A percentile compares a stretch with the other conserved stretches of the same genome.
Evolutionary conservation across 1,140 invertebrate genomes (phyloP).

Genomic region (Andricus grossulariae): DNA sequence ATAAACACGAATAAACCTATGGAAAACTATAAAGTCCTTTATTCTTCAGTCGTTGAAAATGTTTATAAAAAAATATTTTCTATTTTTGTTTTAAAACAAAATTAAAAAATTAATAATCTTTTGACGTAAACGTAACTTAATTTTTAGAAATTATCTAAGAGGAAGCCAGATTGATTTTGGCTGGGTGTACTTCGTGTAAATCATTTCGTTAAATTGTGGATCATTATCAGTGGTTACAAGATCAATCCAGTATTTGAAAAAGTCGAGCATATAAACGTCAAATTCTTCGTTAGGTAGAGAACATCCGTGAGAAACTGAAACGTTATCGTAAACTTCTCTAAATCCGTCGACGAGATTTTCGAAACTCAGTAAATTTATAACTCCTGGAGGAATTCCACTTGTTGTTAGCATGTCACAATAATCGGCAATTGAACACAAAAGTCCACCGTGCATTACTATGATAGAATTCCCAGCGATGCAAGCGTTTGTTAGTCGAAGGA

Average conservation of each 20-base stretch:
- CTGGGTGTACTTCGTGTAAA: conserved; percentile 38
- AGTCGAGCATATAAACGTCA: not conserved
- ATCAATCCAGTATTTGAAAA: conserved; percentile 37
- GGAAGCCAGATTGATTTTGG: conserved; percentile 42
- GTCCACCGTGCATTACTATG: conserved; percentile 33
- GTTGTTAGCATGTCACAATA: conserved; percentile 43
- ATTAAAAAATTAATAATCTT: too few species aligned
- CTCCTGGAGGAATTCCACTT: conserved; percentile 43
- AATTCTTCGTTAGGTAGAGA: conserved; percentile 1
- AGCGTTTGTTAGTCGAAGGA: conserved; percentile 35
- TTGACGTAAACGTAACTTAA: not conserved
- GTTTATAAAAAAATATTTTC: conserved; percentile 5
- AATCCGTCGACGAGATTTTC: conserved; percentile 13
- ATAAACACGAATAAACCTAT: not conserved
- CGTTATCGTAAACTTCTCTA: conserved; percentile 22
- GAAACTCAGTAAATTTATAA: conserved; percentile 40
- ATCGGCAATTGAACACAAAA: conserved; percentile 28
- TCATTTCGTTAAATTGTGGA: conserved; percentile 21
- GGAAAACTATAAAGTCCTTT: not conserved
- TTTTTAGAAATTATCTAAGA: conserved; percentile 1
- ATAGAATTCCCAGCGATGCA: conserved; percentile 41
- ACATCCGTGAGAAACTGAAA: conserved; percentile 22
- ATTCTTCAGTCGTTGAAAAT: conserved; percentile 12
- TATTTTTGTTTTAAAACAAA: not conserved
- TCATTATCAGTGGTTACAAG: conserved; percentile 11